A percentile compares a stretch with the other conserved stretches of the same genome.
These are phyloP conservation scores for Nautilus pompilius DNA, from an alignment of 1,140 invertebrate genomes.

Conservation along the genomic window DNA sequence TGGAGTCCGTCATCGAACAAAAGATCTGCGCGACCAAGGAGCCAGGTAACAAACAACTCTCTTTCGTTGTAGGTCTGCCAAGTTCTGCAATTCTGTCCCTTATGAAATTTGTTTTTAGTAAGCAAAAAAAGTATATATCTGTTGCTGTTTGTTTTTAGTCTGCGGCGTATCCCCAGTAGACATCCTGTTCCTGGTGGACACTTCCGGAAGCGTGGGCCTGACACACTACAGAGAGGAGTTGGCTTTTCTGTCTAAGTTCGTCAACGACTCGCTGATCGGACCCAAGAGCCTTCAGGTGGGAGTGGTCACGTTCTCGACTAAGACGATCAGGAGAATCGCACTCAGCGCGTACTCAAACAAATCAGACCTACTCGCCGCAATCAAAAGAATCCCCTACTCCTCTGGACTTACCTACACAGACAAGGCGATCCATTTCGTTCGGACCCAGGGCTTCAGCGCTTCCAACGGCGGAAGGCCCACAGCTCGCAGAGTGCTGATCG, in stretches of 20 bases:
- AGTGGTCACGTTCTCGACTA: conserved; percentile 17
- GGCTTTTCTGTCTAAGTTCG: conserved; percentile 22
- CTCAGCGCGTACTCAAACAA: conserved; percentile 9
- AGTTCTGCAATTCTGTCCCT: no score
- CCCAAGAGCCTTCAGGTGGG: conserved; percentile 17
- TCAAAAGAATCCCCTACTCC: conserved; percentile 12
- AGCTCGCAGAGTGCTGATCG: conserved; percentile 13
- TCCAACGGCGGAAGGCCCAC: conserved; percentile 14
- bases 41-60: no score
- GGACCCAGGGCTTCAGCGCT: conserved; percentile 6
- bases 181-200: conserved; percentile 31
- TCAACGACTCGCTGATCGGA: conserved; percentile 20
- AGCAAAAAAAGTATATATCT: no score
- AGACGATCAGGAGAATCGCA: conserved; percentile 6
- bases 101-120: no score
- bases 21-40: no score
- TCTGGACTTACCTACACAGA: conserved; percentile 18
- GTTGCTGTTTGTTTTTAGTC: conserved; percentile 10
- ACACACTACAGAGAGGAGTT: conserved; percentile 22
- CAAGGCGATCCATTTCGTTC: conserved; percentile 9
- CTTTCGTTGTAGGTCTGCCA: no score
- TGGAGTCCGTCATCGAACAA: no score
- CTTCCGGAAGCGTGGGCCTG: conserved; percentile 26
- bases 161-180: conserved; percentile 26
- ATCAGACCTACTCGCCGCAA: conserved; percentile 4